Evolutionary conservation across 1,140 invertebrate species (phyloP), one percentile per base, ranked within the genome.

Genomic region (Trigoniulus corallinus): DNA sequence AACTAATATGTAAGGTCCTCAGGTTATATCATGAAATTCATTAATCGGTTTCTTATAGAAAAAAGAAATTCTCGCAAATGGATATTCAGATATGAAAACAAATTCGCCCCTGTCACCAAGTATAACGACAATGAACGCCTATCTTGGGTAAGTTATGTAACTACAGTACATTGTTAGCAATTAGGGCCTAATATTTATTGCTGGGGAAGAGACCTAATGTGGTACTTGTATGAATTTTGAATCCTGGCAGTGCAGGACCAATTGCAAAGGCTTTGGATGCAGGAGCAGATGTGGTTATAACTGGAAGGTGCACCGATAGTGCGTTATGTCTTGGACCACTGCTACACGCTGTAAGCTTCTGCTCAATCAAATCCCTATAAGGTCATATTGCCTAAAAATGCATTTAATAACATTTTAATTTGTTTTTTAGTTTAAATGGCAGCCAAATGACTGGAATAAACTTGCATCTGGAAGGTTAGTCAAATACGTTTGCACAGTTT

Each of bases 271-370:
- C 72, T 29, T 56, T 74, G 39, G 64, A 71, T 39, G 54, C 64
- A 51, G 72, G 71, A 39, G 72, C 72, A 24, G 72, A 74, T 60
- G 58, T 74, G 44, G 71, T 74, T 3, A 64, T 74, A 20, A 74
- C 72, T 34, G 72, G 72, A 13, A 52, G 72, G 47, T 74, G 72
- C 66, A 65, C 68, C 37, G 72, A 74, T 57, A 72, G 70, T 61
- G 68, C 72, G 27, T 45, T 74, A 27, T 70, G 65, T 3, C 57
- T 74, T 10, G 72, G 62, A 45, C 72, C 72, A 23, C 61, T 73
- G 20, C 57, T 73, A 4, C 70, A 72, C 54, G 56, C 54, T 27
- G 66, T 68, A 59, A 59, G 57, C 49, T 22, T 18, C 27, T 1
- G 13, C 10, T n/a, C 1, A 45, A 45, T 45, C 12, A n/a, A 26